phyloP scores from a whole-genome alignment of 2,797 vertebrate species.

The Cetoscarus ocellatus region DNA sequence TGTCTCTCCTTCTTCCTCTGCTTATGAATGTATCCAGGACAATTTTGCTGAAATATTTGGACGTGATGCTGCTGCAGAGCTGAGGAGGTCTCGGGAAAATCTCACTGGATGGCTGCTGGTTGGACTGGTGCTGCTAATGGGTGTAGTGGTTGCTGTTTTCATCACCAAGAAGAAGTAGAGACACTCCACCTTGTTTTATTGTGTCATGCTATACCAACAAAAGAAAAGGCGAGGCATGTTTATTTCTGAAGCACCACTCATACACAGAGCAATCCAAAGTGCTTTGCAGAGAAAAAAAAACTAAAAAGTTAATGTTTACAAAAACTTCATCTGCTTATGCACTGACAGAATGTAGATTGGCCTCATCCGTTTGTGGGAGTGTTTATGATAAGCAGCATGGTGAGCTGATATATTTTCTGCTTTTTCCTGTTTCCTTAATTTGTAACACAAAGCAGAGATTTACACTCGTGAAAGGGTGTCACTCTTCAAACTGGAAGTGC shows the following conservation, averaged over 20 bases:
- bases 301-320: slow-evolving; percentile 77
- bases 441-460: slow-evolving; percentile 49
- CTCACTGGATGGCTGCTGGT: slow-evolving; percentile 90
- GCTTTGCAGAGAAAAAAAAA: slow-evolving; percentile 11
- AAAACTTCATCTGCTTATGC: slow-evolving; percentile 69
- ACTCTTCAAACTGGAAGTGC: slow-evolving; percentile 57
- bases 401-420: slow-evolving; percentile 49
- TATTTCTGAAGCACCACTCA: no score
- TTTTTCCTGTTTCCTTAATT: slow-evolving; percentile 55
- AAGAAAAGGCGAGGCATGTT: not conserved
- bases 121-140: slow-evolving; percentile 86
- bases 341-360: slow-evolving; percentile 62
- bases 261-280: no score
- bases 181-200: slow-evolving; percentile 11
- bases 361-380: slow-evolving; percentile 49
- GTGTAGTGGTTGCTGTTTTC: slow-evolving; percentile 86
- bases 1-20: not conserved
- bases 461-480: slow-evolving; percentile 45
- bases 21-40: slow-evolving; percentile 78
- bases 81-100: slow-evolving; percentile 85
- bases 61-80: slow-evolving; percentile 85
- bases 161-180: slow-evolving; percentile 84
- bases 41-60: slow-evolving; percentile 92
- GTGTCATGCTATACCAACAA: slow-evolving; percentile 54
- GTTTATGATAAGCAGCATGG: slow-evolving; percentile 66